Percentiles rank a stretch among this genome's conserved stretches.
Evolutionary conservation across 2,888 invertebrate species (phyloP).

Genomic region (Nemoura dubitans): DNA sequence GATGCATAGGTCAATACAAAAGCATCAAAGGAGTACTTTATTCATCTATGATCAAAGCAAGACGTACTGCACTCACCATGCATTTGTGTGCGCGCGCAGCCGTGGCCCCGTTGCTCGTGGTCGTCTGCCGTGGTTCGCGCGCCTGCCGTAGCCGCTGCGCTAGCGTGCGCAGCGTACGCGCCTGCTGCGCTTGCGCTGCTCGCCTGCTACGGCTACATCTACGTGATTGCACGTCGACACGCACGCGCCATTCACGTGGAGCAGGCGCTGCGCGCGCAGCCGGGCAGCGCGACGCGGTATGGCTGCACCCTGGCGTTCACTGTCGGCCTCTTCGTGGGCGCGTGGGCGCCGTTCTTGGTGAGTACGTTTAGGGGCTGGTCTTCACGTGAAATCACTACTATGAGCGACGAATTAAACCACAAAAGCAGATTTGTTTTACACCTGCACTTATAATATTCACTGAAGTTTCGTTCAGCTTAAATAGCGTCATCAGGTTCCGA

Average conservation of each 20-base stretch:
- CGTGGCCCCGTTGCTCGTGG: slow-evolving; percentile 60
- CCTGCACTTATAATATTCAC: too few species aligned
- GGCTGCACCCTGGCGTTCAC: slow-evolving; percentile 70
- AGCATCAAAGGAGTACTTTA: too few species aligned
- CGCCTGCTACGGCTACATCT: slow-evolving; percentile 71
- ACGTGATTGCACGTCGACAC: slow-evolving; percentile 63
- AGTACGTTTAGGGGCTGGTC: slow-evolving; percentile 49
- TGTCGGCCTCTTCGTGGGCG: slow-evolving; percentile 68
- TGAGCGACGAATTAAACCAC: too few species aligned
- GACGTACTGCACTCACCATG: too few species aligned
- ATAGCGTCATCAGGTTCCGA: too few species aligned
- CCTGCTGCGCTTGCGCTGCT: slow-evolving; percentile 68
- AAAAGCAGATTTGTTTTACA: too few species aligned
- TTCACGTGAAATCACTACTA: too few species aligned
- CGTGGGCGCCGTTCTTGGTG: slow-evolving; percentile 72
- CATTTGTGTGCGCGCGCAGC: neutral
- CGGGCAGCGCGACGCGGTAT: slow-evolving; percentile 61
- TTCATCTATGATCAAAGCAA: too few species aligned
- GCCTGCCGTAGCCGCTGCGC: neutral
- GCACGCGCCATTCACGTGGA: slow-evolving; percentile 68
- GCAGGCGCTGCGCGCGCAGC: slow-evolving; percentile 60
- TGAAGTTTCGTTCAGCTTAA: too few species aligned
- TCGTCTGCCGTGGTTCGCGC: slow-evolving; percentile 63
- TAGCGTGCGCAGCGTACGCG: slow-evolving; percentile 65
- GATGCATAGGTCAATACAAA: too few species aligned